These are phyloP conservation scores for Zingel zingel DNA, from an alignment of 2,113 vertebrate species.

Conservation along the genomic window DNA sequence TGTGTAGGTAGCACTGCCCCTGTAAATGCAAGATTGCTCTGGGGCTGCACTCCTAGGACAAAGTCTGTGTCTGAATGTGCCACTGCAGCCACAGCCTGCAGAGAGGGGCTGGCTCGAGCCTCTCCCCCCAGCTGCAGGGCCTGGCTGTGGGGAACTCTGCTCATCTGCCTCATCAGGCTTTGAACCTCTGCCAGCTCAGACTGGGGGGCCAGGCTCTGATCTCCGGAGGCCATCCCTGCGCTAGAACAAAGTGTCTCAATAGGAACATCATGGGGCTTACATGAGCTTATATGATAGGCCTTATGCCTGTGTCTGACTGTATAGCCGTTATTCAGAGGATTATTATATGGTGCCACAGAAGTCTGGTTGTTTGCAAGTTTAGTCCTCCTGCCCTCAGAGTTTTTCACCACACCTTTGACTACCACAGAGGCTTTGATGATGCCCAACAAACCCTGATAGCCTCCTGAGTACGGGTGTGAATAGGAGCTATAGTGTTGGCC, in stretches of 20 bases:
- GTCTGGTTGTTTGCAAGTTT: slow-evolving; percentile 90
- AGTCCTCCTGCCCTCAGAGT: slow-evolving; percentile 92
- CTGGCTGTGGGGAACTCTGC: slow-evolving; percentile 85
- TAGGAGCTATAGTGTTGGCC: slow-evolving; percentile 91
- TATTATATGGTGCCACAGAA: slow-evolving; percentile 90
- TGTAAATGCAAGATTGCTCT: slow-evolving; percentile 79
- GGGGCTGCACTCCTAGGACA: slow-evolving; percentile 79
- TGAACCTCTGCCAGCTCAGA: slow-evolving; percentile 92
- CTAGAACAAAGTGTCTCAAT: slow-evolving; percentile 85
- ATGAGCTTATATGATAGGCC: slow-evolving; percentile 82
- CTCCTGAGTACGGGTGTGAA: slow-evolving; percentile 83
- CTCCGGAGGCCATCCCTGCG: slow-evolving; percentile 84
- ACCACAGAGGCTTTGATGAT: slow-evolving; percentile 87
- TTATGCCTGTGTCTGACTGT: slow-evolving; percentile 87
- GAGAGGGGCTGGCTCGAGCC: slow-evolving; percentile 88
- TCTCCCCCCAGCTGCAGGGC: slow-evolving; percentile 84
- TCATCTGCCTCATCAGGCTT: slow-evolving; percentile 94
- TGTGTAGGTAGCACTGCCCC: slow-evolving; percentile 86
- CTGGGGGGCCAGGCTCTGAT: slow-evolving; percentile 85
- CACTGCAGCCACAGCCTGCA: slow-evolving; percentile 84
- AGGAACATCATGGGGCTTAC: slow-evolving; percentile 88
- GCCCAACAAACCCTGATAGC: slow-evolving; percentile 92
- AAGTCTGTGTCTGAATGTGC: slow-evolving; percentile 81
- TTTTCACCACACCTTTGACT: slow-evolving; percentile 90
- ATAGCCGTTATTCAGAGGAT: slow-evolving; percentile 84